A percentile compares a stretch with the other conserved stretches of the same genome.
phyloP scores from a whole-genome alignment of 1,140 invertebrate species.

The Zaprionus tsacasi region DNA sequence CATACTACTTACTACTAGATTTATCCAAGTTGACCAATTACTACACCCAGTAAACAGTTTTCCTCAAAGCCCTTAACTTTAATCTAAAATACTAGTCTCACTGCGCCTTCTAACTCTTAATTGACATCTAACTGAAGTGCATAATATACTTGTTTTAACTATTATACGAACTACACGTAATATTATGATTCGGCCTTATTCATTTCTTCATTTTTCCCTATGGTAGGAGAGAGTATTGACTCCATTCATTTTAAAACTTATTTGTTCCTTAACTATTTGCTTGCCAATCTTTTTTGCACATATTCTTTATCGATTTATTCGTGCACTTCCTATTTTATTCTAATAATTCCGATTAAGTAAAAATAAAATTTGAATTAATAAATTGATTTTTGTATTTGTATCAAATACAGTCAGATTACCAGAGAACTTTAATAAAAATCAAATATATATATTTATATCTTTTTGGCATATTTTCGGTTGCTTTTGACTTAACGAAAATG shows the following conservation, averaged over 20 bases:
- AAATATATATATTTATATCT: conserved; percentile 52
- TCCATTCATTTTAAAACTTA: conserved; percentile 21
- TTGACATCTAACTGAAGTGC: conserved; percentile 31
- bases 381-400: conserved; percentile 28
- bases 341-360: conserved; percentile 45
- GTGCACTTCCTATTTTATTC: conserved; percentile 58
- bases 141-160: conserved; percentile 20
- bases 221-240: conserved; percentile 3
- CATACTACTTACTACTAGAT: conserved; percentile 20
- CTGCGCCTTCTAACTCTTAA: conserved; percentile 41
- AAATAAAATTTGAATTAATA: conserved; percentile 42
- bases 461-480: conserved; percentile 77
- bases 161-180: no score
- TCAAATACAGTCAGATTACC: conserved; percentile 12
- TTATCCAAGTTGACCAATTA: conserved; percentile 34
- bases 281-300: conserved; percentile 65
- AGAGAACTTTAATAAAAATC: conserved; percentile 25
- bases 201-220: conserved; percentile 29
- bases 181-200: conserved; percentile 26
- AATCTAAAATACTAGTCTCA: conserved; percentile 44
- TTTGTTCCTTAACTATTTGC: conserved; percentile 55
- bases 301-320: conserved; percentile 56
- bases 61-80: conserved; percentile 36
- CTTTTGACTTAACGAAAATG: conserved; percentile 71
- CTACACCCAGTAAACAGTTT: conserved; percentile 51